phyloP scores from a whole-genome alignment of 2,113 vertebrate species.

The Erythrolamprus reginae region DNA sequence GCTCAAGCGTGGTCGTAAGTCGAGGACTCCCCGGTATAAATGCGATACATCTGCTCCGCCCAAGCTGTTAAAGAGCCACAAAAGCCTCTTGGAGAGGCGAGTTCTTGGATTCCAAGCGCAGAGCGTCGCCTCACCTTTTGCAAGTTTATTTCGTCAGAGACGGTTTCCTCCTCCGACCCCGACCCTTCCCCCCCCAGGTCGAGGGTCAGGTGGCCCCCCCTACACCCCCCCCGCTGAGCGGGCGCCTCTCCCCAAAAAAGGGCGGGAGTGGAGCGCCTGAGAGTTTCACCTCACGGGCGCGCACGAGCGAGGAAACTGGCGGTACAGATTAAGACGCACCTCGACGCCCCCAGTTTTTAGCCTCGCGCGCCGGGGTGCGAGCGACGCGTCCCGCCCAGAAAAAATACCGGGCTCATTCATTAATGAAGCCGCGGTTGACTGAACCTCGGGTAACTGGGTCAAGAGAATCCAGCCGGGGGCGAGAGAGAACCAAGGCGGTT shows the following conservation, averaged over 20 bases:
- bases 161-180: not conserved
- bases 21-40: not conserved
- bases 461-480: not conserved
- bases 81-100: not conserved
- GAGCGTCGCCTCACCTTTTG: not conserved
- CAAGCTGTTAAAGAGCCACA: not conserved
- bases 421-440: not conserved
- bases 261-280: not conserved
- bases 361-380: not conserved
- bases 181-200: not conserved
- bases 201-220: not conserved
- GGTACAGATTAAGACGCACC: not conserved
- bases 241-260: not conserved
- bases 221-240: not conserved
- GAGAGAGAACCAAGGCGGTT: not conserved
- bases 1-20: not conserved
- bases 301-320: not conserved
- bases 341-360: not conserved
- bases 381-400: not conserved
- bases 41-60: not conserved
- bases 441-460: not conserved
- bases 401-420: not conserved
- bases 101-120: not conserved
- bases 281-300: not conserved
- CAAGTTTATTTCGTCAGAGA: not conserved